phyloP scores from a whole-genome alignment of 2,797 vertebrate species.

The Crocidura indochinensis region DNA sequence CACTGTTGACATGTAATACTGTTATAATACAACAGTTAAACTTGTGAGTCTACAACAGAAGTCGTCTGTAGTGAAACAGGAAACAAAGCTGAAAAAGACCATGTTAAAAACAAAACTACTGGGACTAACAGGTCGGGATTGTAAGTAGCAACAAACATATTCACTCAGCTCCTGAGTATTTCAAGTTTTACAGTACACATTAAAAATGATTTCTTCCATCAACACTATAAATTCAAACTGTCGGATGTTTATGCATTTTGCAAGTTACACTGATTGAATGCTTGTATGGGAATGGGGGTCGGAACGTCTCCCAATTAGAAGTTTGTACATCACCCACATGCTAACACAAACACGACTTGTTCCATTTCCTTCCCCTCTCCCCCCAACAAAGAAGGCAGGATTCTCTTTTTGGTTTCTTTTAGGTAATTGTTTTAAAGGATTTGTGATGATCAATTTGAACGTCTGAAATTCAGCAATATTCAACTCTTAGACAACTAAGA shows the following conservation, averaged over 20 bases:
- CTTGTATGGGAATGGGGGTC: conserved; percentile 89
- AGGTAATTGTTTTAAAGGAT: conserved; percentile 88
- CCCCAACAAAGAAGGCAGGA: conserved; percentile 85
- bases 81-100: conserved; percentile 92
- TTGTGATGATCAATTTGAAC: conserved; percentile 87
- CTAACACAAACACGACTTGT: conserved; percentile 89
- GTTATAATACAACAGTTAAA: conserved; percentile 94
- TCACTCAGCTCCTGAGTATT: conserved; percentile 94
- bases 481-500: conserved; percentile 91
- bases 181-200: conserved; percentile 93
- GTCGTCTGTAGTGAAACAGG: conserved; percentile 91
- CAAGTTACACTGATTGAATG: conserved; percentile 92
- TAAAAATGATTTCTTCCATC: conserved; percentile 93
- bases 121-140: conserved; percentile 92
- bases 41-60: conserved; percentile 92
- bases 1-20: conserved; percentile 96
- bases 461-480: conserved; percentile 89
- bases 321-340: conserved; percentile 89
- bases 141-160: conserved; percentile 93
- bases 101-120: conserved; percentile 92
- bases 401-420: conserved; percentile 90
- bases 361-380: conserved; percentile 81
- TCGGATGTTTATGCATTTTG: conserved; percentile 90
- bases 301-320: conserved; percentile 90
- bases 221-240: conserved; percentile 93